phyloP scores from a whole-genome alignment of 2,888 invertebrate genomes.

The Rosalia funebris region DNA sequence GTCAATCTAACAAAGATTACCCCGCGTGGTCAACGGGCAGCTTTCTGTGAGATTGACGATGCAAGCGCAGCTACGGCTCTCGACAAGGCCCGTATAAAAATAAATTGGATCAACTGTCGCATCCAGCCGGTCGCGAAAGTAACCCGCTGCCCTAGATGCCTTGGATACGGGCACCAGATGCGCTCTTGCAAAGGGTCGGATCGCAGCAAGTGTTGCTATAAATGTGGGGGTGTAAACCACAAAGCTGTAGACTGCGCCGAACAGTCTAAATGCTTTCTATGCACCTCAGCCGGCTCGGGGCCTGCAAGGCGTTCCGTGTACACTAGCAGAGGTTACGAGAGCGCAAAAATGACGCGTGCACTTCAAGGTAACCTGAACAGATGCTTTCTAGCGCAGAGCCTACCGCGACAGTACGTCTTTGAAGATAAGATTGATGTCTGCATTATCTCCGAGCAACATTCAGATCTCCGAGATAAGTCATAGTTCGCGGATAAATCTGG shows the following conservation, averaged over 20 bases:
- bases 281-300: background rate
- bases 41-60: background rate
- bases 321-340: background rate
- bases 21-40: background rate
- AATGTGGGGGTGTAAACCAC: background rate
- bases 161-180: background rate
- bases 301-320: background rate
- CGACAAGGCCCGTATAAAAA: background rate
- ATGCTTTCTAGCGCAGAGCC: background rate
- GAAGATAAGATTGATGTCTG: background rate
- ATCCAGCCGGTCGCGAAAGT: background rate
- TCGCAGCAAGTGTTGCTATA: background rate
- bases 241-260: background rate
- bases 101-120: background rate
- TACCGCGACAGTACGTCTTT: background rate
- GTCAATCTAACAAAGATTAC: background rate
- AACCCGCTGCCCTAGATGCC: background rate
- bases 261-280: background rate
- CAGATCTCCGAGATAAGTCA: background rate
- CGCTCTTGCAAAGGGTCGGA: background rate
- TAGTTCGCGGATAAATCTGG: background rate
- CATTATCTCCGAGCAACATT: background rate
- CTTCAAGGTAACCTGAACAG: background rate
- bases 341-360: background rate
- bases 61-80: background rate